These are phyloP conservation scores for Campylomormyrus tamandua DNA, from an alignment of 2,113 vertebrate genomes.

Conservation along the genomic window DNA sequence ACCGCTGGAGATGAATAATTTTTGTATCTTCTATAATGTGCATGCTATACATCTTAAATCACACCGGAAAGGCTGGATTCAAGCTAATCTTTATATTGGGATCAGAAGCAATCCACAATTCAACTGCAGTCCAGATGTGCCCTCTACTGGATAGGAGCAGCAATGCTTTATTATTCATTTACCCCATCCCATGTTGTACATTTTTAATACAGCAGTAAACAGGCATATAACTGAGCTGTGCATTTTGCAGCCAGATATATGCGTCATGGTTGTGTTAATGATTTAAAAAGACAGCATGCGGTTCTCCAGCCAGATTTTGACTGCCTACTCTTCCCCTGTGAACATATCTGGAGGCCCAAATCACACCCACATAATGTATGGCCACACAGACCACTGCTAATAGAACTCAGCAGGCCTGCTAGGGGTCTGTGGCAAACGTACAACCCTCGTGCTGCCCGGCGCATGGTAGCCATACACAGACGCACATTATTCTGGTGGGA, in stretches of 20 bases:
- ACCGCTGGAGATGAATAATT: background rate
- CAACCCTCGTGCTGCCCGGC: background rate
- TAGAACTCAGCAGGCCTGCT: background rate
- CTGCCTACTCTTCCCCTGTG: background rate
- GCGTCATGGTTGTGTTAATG: background rate
- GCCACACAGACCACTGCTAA: background rate
- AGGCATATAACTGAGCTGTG: background rate
- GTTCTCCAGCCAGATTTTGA: background rate
- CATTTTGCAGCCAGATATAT: background rate
- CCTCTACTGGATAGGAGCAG: background rate
- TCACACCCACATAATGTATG: background rate
- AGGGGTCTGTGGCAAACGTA: background rate
- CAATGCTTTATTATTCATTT: background rate
- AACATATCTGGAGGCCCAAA: background rate
- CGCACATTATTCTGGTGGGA: background rate
- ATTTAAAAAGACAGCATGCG: background rate
- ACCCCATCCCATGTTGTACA: background rate
- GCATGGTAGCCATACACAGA: background rate
- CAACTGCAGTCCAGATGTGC: background rate
- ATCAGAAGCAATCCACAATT: background rate
- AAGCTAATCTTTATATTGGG: background rate
- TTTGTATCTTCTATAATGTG: background rate
- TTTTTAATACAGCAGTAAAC: background rate
- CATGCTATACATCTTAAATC: constrained; percentile 1
- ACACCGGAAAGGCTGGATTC: background rate